Evolutionary conservation across 2,797 vertebrate species (phyloP).

Genomic region (Rhabdomys pumilio): DNA sequence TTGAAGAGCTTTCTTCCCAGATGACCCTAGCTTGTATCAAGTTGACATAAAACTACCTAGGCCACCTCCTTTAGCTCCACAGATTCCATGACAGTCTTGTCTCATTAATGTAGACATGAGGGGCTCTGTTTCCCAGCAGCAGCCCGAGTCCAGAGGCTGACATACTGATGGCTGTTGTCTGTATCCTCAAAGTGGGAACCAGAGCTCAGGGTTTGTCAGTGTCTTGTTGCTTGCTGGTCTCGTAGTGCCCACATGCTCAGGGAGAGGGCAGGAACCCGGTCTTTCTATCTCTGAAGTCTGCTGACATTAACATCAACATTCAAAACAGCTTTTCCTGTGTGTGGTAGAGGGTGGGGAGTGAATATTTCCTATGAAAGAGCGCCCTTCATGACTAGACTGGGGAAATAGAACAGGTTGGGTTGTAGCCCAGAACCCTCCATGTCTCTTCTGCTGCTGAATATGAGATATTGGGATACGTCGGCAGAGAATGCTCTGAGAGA

Average conservation of each 20-base stretch:
- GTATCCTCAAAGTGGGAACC: background rate
- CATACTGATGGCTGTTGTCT: background rate
- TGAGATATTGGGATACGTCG: background rate
- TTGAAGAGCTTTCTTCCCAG: background rate
- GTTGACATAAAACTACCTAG: background rate
- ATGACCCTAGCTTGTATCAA: background rate
- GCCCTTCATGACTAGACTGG: background rate
- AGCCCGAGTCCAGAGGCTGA: background rate
- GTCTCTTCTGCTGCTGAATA: background rate
- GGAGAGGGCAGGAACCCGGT: background rate
- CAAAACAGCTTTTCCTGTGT: background rate
- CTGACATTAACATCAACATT: background rate
- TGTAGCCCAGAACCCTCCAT: background rate
- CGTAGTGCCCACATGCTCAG: background rate
- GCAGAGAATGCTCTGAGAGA: slow-evolving; percentile 9
- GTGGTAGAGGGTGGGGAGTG: background rate
- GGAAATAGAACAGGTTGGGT: background rate
- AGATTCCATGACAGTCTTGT: background rate
- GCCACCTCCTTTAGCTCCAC: background rate
- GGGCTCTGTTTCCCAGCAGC: background rate
- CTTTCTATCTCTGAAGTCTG: background rate
- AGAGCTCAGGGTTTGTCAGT: background rate
- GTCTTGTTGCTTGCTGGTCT: background rate
- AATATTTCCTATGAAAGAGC: background rate
- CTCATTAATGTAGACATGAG: background rate